These are phyloP conservation scores for Eptesicus fuscus DNA, from an alignment of 2,113 vertebrate genomes.

Conservation along the genomic window DNA sequence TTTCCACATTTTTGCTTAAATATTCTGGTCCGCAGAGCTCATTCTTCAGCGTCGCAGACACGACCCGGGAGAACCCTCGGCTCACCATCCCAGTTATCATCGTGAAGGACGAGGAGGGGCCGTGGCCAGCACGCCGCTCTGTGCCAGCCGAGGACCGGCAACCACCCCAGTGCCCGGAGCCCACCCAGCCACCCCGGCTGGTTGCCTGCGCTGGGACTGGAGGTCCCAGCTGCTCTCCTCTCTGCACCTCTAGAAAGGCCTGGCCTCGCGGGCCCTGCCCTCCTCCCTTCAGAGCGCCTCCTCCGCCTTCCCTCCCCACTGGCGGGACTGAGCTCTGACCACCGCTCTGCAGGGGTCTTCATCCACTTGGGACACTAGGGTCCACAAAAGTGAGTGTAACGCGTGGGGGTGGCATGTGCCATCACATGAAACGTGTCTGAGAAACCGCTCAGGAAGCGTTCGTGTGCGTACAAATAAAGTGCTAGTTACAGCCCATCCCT, in stretches of 20 bases:
- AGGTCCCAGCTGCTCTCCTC: background rate
- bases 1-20: too few relatives aligned
- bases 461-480: fast-evolving
- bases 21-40: too few relatives aligned
- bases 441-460: background rate
- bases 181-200: fast-evolving
- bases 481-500: background rate
- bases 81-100: too few relatives aligned
- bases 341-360: too few relatives aligned
- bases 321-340: too few relatives aligned
- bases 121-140: fast-evolving
- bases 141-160: fast-evolving
- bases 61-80: too few relatives aligned
- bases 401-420: fast-evolving
- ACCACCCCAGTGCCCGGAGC: background rate
- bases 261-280: fast-evolving
- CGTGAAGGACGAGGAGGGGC: background rate
- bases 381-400: too few relatives aligned
- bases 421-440: fast-evolving
- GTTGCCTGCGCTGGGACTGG: background rate
- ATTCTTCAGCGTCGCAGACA: too few relatives aligned
- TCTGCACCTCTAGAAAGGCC: background rate
- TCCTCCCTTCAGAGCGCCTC: too few relatives aligned
- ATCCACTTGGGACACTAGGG: background rate
- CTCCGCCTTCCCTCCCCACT: background rate